A percentile compares a stretch with the other conserved stretches of the same genome.
Evolutionary conservation across 2,113 vertebrate genomes (phyloP).

Genomic region (Heteronetta atricapilla): DNA sequence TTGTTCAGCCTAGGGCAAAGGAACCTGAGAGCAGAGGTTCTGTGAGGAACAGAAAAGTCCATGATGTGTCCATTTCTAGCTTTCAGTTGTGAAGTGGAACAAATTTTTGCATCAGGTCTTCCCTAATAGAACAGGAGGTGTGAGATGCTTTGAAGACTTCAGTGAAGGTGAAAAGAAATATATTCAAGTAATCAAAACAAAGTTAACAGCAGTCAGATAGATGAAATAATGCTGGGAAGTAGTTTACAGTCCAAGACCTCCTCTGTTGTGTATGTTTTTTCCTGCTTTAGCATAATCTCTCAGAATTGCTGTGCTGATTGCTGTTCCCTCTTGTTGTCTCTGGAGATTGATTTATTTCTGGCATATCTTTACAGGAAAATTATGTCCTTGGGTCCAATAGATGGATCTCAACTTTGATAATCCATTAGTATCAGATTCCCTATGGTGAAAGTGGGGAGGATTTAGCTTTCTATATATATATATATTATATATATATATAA

Average conservation of each 20-base stretch:
- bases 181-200: neutral
- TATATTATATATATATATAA: too few relatives aligned
- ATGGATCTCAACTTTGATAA: slow-evolving; percentile 28
- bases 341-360: slow-evolving; percentile 25
- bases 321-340: neutral
- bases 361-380: slow-evolving; percentile 23
- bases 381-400: neutral
- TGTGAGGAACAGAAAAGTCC: neutral
- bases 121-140: neutral
- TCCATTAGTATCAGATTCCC: slow-evolving; percentile 27
- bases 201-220: neutral
- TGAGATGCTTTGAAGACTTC: neutral
- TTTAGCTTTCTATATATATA: neutral
- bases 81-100: neutral
- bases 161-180: neutral
- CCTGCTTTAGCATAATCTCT: neutral
- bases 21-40: neutral
- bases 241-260: neutral
- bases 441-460: neutral
- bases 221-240: neutral
- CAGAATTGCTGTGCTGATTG: neutral
- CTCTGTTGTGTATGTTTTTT: neutral
- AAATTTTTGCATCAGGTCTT: neutral
- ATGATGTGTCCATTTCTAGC: neutral
- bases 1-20: neutral